Evolutionary conservation across 1,140 invertebrate species (phyloP).

Genomic region (Planococcus citri): DNA sequence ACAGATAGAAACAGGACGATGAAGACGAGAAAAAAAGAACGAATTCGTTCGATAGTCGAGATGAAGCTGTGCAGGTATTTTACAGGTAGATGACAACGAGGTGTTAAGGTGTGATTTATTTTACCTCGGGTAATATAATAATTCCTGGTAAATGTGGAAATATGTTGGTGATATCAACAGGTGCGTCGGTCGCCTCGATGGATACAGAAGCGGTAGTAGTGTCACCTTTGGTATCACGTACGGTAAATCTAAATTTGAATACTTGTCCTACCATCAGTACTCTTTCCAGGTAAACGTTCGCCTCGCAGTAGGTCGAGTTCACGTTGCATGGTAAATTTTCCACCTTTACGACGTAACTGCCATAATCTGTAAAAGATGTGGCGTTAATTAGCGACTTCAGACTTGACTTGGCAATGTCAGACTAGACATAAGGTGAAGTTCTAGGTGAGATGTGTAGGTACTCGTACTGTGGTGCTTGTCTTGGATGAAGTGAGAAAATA

Average conservation of each 20-base stretch:
- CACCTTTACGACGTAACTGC: slow-evolving; percentile 47
- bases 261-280: slow-evolving; percentile 58
- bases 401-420: too few relatives aligned
- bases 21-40: neutral
- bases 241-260: slow-evolving; percentile 65
- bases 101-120: neutral
- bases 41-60: neutral
- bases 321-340: slow-evolving; percentile 65
- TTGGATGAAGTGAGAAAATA: too few relatives aligned
- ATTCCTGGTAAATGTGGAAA: slow-evolving; percentile 71
- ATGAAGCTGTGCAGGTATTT: neutral
- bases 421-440: too few relatives aligned
- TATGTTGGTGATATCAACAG: slow-evolving; percentile 59
- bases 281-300: slow-evolving; percentile 63
- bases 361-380: slow-evolving; percentile 28
- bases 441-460: too few relatives aligned
- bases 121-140: slow-evolving; percentile 65
- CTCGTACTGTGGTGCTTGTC: too few relatives aligned
- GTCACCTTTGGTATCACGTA: slow-evolving; percentile 61
- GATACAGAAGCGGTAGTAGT: slow-evolving; percentile 62
- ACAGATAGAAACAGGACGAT: neutral
- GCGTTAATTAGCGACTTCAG: too few relatives aligned
- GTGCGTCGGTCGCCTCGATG: slow-evolving; percentile 67
- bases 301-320: slow-evolving; percentile 71
- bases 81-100: neutral